Percentiles rank a stretch among this genome's conserved stretches.
Evolutionary conservation across 2,797 vertebrate species (phyloP).

Genomic region (Coregonus sp.): DNA sequence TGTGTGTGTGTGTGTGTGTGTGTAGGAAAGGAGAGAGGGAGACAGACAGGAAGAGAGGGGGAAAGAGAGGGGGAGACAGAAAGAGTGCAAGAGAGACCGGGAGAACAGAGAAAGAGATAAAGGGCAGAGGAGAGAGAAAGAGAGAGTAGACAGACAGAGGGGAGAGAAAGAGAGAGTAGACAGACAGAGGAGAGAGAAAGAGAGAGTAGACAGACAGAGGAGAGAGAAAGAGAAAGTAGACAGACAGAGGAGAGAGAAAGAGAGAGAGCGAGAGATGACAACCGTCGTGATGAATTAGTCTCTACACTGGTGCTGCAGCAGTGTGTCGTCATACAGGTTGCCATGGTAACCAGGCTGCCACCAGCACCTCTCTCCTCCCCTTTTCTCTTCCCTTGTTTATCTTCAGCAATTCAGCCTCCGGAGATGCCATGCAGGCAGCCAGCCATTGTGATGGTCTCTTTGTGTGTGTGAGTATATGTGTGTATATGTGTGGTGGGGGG

Average conservation of each 20-base stretch:
- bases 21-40: conserved; percentile 33
- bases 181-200: background rate
- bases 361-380: conserved; percentile 51
- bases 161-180: conserved; percentile 1
- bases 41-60: background rate
- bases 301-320: conserved; percentile 60
- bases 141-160: background rate
- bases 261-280: conserved; percentile 49
- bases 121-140: background rate
- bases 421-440: conserved; percentile 33
- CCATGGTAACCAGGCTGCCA: conserved; percentile 74
- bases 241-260: background rate
- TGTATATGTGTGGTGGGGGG: too few relatives aligned
- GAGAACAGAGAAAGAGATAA: background rate
- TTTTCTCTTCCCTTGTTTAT: conserved; percentile 39
- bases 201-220: background rate
- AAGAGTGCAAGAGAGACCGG: background rate
- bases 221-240: background rate
- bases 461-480: background rate
- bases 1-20: too few relatives aligned
- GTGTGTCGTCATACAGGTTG: conserved; percentile 75
- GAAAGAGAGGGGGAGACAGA: background rate
- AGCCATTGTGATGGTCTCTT: background rate
- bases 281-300: conserved; percentile 15
- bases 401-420: conserved; percentile 44